Percentiles rank a stretch among this genome's conserved stretches.
Evolutionary conservation across 2,797 vertebrate genomes (phyloP).

Genomic region (Cephalopachus bancanus): DNA sequence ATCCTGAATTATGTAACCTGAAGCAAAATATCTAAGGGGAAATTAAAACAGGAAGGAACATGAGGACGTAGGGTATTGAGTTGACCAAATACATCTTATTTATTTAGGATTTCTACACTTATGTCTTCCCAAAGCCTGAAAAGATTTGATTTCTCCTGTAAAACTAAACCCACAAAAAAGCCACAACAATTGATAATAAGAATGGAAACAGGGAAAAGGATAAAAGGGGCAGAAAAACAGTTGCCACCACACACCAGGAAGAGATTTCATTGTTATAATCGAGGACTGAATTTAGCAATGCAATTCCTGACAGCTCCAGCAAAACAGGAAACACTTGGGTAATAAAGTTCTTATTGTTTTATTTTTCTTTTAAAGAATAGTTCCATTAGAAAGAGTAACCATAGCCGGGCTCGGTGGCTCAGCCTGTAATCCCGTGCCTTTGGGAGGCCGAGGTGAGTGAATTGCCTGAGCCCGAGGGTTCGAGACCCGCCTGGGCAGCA

Average conservation of each 20-base stretch:
- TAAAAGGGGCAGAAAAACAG: not conserved
- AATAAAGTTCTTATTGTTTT: slow-evolving; percentile 27
- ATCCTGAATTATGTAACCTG: not conserved
- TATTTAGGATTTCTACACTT: not conserved
- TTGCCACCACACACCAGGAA: slow-evolving; percentile 17
- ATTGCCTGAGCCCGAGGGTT: no score
- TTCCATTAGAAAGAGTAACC: not conserved
- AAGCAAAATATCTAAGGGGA: slow-evolving; percentile 5
- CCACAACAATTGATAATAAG: not conserved
- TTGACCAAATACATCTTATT: not conserved
- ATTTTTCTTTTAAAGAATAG: not conserved
- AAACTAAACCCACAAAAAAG: slow-evolving; percentile 39
- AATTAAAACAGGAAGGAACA: not conserved
- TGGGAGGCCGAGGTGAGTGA: no score
- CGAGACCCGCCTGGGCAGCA: no score
- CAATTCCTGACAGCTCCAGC: slow-evolving; percentile 9
- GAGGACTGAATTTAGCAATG: not conserved
- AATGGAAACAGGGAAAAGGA: not conserved
- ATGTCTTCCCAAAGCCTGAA: not conserved
- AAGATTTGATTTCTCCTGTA: not conserved
- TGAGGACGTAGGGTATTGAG: not conserved
- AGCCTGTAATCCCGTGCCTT: no score
- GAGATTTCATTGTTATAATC: not conserved
- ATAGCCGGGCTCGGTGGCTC: not conserved
- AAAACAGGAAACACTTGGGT: slow-evolving; percentile 11